Percentiles rank a stretch among this genome's conserved stretches.
Evolutionary conservation across 2,797 vertebrate genomes (phyloP).

Genomic region (Nyctalus aviator): DNA sequence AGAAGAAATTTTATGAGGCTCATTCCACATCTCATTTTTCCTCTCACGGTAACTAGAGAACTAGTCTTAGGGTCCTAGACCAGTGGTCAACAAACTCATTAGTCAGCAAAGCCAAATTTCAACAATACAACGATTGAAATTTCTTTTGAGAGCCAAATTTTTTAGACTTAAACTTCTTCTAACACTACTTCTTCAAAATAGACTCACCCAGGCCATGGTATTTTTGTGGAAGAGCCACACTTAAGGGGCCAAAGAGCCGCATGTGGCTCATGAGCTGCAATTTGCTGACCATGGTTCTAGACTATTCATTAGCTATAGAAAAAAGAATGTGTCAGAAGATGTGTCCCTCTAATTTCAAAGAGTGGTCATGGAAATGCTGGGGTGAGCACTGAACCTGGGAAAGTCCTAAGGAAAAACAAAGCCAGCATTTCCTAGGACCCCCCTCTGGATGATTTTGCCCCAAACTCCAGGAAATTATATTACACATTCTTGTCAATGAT

Average conservation of each 20-base stretch:
- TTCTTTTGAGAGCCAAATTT: too few species aligned
- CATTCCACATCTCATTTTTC: not conserved
- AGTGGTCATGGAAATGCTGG: not conserved
- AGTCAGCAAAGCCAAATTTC: too few species aligned
- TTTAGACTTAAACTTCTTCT: too few species aligned
- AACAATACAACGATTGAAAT: too few species aligned
- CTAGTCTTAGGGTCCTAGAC: not conserved
- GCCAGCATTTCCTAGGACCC: not conserved
- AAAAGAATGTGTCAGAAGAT: not conserved
- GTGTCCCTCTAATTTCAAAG: not conserved
- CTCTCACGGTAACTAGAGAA: not conserved
- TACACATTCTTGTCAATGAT: not conserved
- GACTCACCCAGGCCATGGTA: too few species aligned
- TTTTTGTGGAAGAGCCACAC: too few species aligned
- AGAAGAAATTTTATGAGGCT: not conserved
- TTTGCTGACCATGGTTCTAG: too few species aligned
- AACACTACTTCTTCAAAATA: too few species aligned
- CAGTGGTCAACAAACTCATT: too few species aligned
- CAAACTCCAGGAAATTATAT: not conserved
- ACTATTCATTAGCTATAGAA: not conserved
- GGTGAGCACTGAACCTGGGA: not conserved
- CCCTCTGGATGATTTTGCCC: not conserved
- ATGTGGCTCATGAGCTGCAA: too few species aligned
- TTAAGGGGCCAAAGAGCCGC: too few species aligned
- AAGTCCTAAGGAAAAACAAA: not conserved